phyloP scores from a whole-genome alignment of 1,140 invertebrate species.

The Lycorma delicatula region DNA sequence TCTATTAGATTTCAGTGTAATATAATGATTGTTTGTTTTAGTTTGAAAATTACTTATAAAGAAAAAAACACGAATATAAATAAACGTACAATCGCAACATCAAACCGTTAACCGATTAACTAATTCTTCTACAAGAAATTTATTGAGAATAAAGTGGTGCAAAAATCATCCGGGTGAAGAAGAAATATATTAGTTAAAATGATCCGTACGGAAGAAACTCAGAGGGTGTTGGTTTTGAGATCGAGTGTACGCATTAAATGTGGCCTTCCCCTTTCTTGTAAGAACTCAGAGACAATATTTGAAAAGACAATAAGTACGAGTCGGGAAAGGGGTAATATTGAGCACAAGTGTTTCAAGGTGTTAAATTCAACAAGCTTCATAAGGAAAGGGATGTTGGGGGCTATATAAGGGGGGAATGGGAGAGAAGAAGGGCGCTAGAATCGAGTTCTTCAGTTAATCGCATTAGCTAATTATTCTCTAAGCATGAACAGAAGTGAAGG shows the following conservation, averaged over 20 bases:
- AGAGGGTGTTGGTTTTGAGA: constrained; percentile 5
- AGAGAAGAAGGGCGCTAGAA: constrained; percentile 1
- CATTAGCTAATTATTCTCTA: constrained; percentile 21
- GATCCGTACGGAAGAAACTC: background rate
- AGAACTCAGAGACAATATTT: constrained; percentile 21
- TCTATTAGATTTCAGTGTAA: too few species aligned
- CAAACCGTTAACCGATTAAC: too few species aligned
- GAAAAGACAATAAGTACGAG: constrained; percentile 20
- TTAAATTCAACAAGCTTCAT: constrained; percentile 21
- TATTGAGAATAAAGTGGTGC: too few species aligned
- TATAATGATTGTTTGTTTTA: too few species aligned
- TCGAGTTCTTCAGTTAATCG: constrained; percentile 15
- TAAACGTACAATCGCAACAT: too few species aligned
- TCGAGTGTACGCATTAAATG: constrained; percentile 3
- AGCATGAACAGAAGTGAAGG: constrained; percentile 11
- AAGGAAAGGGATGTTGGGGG: constrained; percentile 17
- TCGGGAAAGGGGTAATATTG: constrained; percentile 14
- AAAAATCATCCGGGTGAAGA: too few species aligned
- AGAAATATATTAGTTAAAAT: too few species aligned
- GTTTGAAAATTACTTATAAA: too few species aligned
- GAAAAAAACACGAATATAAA: too few species aligned
- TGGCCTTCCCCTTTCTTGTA: background rate
- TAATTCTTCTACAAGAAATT: too few species aligned
- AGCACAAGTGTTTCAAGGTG: constrained; percentile 22
- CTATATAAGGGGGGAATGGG: background rate